Evolutionary conservation across 2,113 vertebrate genomes (phyloP), one percentile per base, ranked within the genome.

Genomic region (Vulpes lagopus): DNA sequence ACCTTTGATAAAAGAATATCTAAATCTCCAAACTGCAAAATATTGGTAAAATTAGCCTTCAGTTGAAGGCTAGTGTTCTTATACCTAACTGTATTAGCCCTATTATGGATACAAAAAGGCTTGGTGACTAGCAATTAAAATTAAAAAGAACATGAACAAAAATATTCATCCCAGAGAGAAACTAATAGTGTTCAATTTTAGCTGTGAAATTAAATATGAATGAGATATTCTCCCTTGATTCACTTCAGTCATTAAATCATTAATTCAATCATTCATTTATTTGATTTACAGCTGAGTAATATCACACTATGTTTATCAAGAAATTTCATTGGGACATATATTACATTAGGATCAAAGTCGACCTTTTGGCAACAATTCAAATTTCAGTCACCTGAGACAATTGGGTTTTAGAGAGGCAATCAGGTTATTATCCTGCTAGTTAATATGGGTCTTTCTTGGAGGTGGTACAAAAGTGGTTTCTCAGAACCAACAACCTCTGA

Each of bases 251-350:
- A 55, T 82, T 43, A 43, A 43, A 43, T 43, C 43, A 43, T 43
- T 43, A 6, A 43, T 43, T 43, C 43, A 43, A 43, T 43, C 43
- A 43, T 43, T 43, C 43, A 43, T 43, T 43, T 43, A 43, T 43
- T 43, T 43, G 43, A 43, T 43, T 43, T 43, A 43, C 43, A 43
- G 43, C 11, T 76, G 64, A 85, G 11, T 73, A 88, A 78, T 83
- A 86, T 71, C 89, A 89, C 78, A 74, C 43, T 84, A 12, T 49
- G 65, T 62, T 92, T 89, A 90, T 65, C 94, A 74, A 85, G 43
- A 86, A 83, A 53, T 86, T 67, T 89, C 20, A 38, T 93, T 32
- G 38, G 57, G 38, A 90, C 27, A 17, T 6, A 30, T n/a, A 49
- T 91, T 65, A 78, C 49, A 81, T 88, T 14, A 78, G 35, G 59